Base-by-base conservation (phyloP, 53 echinoderm and acorn worm species). In the Mesocentrotus franciscanus region DNA sequence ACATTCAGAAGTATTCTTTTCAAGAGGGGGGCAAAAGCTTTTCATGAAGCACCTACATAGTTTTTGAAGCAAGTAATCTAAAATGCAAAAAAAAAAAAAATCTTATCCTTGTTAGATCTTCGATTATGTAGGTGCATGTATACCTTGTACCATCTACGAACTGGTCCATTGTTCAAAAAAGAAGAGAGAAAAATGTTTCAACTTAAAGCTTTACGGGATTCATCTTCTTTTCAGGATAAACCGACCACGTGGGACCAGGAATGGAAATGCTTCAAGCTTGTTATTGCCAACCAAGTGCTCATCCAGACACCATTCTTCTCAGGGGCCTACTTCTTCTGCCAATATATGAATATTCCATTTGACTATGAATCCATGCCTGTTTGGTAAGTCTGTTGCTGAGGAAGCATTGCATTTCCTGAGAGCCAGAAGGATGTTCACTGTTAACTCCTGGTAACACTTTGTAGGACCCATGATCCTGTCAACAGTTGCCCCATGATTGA, bases 341-440 rank as follows among this genome's bases (percentile, higher is more conserved):
- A 97, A 66, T 91, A 94, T 22, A 97, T 99, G 92, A 89, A 90
- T n/a, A 94, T 99, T 64, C 95, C 97, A 14, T 98, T 96, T 64
- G 96, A 96, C 57, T 99, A 96, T 96, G 98, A 99, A 7, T 81
- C 95, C 71, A 99, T 99, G 98, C 99, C 99, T n/a, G 59, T 96
- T 32, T 99, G 99, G 99, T 99, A 92, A 95, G 97, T 96, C 16
- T 6, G 6, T 55, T 55, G 55, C 42, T 56, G 35, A 26, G 76
- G 22, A 24, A 68, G 20, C 68, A 68, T 24, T 24, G 24, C 61
- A 15, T 71, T 71, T 71, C n/a, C n/a, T n/a, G n/a, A n/a, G n/a
- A n/a, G n/a, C n/a, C n/a, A n/a, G n/a, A n/a, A n/a, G n/a, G n/a
- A 71, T 71, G 20, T 71, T 49, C 49, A 49, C 49, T 49, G 49